These are phyloP conservation scores for Drosophila fuyamai DNA, from an alignment of 1,140 invertebrate genomes.

Conservation along the genomic window DNA sequence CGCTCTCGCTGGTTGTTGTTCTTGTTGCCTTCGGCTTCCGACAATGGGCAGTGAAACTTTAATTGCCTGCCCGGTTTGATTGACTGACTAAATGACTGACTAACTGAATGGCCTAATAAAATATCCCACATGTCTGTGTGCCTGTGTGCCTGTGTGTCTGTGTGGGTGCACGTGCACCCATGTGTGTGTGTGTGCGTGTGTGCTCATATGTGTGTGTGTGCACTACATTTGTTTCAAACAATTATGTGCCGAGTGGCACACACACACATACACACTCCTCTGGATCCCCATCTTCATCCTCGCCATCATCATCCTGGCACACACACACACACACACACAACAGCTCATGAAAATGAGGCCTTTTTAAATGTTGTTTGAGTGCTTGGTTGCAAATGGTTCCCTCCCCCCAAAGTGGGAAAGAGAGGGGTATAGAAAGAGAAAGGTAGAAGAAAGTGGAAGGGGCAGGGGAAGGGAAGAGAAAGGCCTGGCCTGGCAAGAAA, in stretches of 20 bases:
- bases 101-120: slow-evolving; percentile 80
- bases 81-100: slow-evolving; percentile 80
- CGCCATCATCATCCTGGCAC: not conserved
- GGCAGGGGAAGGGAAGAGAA: not conserved
- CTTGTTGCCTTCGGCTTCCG: slow-evolving; percentile 35
- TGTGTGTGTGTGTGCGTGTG: slow-evolving; percentile 9
- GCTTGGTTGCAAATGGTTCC: slow-evolving; percentile 71
- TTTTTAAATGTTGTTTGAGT: slow-evolving; percentile 82
- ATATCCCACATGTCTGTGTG: slow-evolving; percentile 52
- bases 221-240: slow-evolving; percentile 79
- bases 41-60: slow-evolving; percentile 74
- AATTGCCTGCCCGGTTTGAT: slow-evolving; percentile 74
- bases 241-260: slow-evolving; percentile 72
- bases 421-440: not conserved
- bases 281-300: not conserved
- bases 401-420: not conserved
- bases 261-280: not conserved
- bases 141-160: not conserved
- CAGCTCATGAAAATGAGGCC: slow-evolving; percentile 77
- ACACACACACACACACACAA: slow-evolving; percentile 42
- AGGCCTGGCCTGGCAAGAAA: slow-evolving; percentile 14
- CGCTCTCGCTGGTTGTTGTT: slow-evolving; percentile 10
- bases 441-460: not conserved
- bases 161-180: slow-evolving; percentile 8
- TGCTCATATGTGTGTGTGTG: slow-evolving; percentile 43